Percentiles rank a stretch among this genome's conserved stretches.
Conservation (phyloP, 2,113 vertebrate species). For the Acrocephalus kingi region DNA sequence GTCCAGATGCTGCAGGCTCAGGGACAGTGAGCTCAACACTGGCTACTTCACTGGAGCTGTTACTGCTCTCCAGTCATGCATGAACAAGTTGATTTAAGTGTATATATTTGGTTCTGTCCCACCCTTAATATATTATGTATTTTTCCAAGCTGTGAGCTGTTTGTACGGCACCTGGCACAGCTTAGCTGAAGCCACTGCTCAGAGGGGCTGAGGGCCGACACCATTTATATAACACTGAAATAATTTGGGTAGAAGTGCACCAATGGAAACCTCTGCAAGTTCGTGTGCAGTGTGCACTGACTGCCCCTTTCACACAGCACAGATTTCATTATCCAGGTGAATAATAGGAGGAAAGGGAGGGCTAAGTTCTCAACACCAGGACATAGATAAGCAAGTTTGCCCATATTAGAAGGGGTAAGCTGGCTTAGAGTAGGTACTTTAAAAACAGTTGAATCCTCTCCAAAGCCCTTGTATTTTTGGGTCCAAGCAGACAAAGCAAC, state of each 20-base stretch:
- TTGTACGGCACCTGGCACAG: background rate
- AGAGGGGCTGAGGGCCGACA: background rate
- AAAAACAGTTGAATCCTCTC: constrained; percentile 12
- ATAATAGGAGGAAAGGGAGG: constrained; percentile 63
- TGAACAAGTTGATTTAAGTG: background rate
- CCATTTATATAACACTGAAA: background rate
- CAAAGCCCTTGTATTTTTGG: constrained; percentile 19
- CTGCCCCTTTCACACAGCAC: background rate
- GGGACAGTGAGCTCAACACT: background rate
- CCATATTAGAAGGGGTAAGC: background rate
- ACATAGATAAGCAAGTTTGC: constrained; percentile 34
- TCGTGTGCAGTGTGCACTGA: background rate
- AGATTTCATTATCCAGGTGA: constrained; percentile 32
- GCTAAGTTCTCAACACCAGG: background rate
- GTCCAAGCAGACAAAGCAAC: constrained; percentile 34
- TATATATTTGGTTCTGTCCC: background rate
- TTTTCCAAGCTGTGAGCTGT: background rate
- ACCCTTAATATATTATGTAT: background rate
- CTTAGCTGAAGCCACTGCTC: background rate
- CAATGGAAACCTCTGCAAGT: background rate
- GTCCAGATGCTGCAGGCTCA: background rate
- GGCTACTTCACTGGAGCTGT: background rate
- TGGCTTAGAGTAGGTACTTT: background rate
- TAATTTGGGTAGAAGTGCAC: background rate
- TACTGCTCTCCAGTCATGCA: rapidly evolving